Evolutionary conservation across 2,888 invertebrate genomes (phyloP).

Genomic region (Baccha elongata): DNA sequence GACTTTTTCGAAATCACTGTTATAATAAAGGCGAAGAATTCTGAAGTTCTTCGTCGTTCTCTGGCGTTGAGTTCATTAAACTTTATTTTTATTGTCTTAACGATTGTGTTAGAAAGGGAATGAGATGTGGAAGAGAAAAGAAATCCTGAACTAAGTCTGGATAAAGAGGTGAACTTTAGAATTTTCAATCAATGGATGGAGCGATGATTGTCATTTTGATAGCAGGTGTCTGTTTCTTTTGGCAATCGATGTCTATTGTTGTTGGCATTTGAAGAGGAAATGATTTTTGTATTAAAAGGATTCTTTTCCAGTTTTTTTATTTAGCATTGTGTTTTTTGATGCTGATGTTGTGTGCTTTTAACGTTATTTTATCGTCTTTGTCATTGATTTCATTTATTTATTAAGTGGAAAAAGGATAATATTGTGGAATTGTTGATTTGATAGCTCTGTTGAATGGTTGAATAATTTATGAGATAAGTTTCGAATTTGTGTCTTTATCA

Average conservation of each 20-base stretch:
- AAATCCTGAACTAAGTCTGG: background rate
- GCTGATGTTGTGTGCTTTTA: background rate
- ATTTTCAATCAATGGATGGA: slow-evolving; percentile 31
- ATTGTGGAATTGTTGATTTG: background rate
- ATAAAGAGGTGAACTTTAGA: slow-evolving; percentile 29
- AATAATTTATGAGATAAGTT: background rate
- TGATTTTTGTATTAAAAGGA: background rate
- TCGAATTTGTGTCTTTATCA: too few species aligned
- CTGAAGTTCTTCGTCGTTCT: background rate
- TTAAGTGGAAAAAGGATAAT: background rate
- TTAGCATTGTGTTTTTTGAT: background rate
- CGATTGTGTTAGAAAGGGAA: slow-evolving; percentile 23
- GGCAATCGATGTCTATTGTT: slow-evolving; percentile 22
- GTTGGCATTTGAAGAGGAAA: background rate
- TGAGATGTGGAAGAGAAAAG: background rate
- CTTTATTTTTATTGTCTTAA: slow-evolving; percentile 58
- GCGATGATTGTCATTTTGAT: slow-evolving; percentile 35
- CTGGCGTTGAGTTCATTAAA: slow-evolving; percentile 41
- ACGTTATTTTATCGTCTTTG: background rate
- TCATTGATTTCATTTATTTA: background rate
- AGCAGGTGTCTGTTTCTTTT: slow-evolving; percentile 37
- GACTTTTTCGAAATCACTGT: slow-evolving; percentile 11
- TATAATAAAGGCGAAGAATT: slow-evolving; percentile 17
- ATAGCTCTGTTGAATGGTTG: background rate
- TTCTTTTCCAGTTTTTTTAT: background rate